Conservation (phyloP, 2,113 vertebrate genomes). For the Syngnathus scovelli region DNA sequence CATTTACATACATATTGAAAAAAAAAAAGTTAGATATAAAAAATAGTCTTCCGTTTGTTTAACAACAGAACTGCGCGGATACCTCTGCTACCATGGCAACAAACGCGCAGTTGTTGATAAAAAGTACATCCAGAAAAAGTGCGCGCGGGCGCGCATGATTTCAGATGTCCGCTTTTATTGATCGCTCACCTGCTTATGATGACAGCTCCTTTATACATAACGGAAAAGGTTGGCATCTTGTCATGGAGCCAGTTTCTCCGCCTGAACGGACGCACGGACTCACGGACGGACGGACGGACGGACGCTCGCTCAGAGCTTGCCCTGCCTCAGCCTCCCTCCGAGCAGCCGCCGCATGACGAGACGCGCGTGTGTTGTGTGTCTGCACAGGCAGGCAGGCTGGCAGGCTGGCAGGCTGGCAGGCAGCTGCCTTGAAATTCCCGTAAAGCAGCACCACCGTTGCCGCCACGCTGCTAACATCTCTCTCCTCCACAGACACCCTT, state of each 20-base stretch:
- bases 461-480: conserved; percentile 15
- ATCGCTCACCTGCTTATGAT: conserved; percentile 77
- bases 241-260: conserved; percentile 32
- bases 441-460: not conserved
- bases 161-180: not conserved
- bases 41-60: not conserved
- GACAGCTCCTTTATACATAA: conserved; percentile 79
- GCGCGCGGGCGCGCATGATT: not conserved
- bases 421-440: conserved; percentile 19
- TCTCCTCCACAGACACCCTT: conserved; percentile 39
- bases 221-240: conserved; percentile 77
- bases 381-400: not conserved
- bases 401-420: too few relatives aligned
- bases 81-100: not conserved
- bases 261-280: not conserved
- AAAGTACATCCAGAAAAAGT: not conserved
- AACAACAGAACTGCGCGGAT: not conserved
- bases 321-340: conserved; percentile 28
- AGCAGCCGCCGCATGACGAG: conserved; percentile 41
- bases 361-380: not conserved
- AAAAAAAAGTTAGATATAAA: not conserved
- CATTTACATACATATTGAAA: not conserved
- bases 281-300: not conserved
- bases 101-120: not conserved
- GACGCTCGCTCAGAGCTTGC: not conserved